Base-by-base conservation (phyloP, 1,140 invertebrate species). In the Mizuhopecten yessoensis region DNA sequence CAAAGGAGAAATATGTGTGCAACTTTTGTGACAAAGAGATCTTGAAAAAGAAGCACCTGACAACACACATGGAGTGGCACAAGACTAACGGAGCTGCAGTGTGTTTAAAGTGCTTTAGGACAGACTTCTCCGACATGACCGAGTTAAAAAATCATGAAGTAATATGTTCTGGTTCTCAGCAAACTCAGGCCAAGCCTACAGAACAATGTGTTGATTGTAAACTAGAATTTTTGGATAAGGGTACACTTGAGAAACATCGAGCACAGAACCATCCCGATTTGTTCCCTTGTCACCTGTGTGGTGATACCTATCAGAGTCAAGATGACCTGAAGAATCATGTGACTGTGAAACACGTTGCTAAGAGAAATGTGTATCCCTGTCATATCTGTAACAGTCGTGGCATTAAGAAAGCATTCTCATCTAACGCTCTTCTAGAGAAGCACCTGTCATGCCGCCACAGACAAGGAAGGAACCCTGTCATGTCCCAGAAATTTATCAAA, bases 211-310 rank as follows among this genome's bases (percentile, higher is more conserved):
- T 45, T 33, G 90, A 93, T 33, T 95, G 94, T 91, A 88, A 87
- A 0, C 91, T 93, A 87, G 15, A 88, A 86, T 91, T 93, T 42
- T 88, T 88, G 36, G 90, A 87, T 20, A 93, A 93, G 34, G 87
- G 36, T 15, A 87, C 88, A 17, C 49, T 92, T 3, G 86, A 87
- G 88, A 91, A 87, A 10, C 87, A 91, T 34, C 42, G 87, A 13
- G 49, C 45, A 86, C 91, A 88, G 5, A 33, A 49, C 34, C 34
- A 92, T 87, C 87, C 87, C 20, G 87, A 88, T 29, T 88, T 94
- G 15, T 94, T 94, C 88, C 92, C 95, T 0, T 96, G 96, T 92
- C 95, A 95, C 88, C 90, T 95, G 10, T 96, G 96, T 93, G 94
- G 95, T 9, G 87, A 93, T n/a, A 94, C 94, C 0, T 96, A 96